Base-by-base conservation (phyloP, 2,888 invertebrate species). In the Caenorhabditis japonica region DNA sequence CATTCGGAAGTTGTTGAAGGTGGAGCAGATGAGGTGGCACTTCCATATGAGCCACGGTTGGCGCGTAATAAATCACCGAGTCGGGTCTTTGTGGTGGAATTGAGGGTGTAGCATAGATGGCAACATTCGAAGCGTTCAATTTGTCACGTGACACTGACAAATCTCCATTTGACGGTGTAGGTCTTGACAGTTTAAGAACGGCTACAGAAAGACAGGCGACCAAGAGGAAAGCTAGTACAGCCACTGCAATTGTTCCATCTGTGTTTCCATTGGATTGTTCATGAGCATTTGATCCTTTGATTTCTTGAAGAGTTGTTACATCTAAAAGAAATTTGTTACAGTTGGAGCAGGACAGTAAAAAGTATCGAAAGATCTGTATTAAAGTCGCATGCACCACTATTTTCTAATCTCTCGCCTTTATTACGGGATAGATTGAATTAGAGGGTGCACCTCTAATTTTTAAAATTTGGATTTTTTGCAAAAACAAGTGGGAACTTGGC, bases 1-100 rank as follows among this genome's bases (percentile, higher is more conserved):
- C 84, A 53, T 84, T 84, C 4, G 84, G 84, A 0, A 84, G 72
- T 44, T 83, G 80, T 43, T 83, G 81, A 10, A 84, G 71, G 25
- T 80, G 81, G 27, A 84, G 74, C 8, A 84, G 60, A 55, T 84
- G 82, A 0, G 84, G 83, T 1, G 83, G 83, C 13, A 80, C 76
- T 52, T 81, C 81, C 72, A 81, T 61, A 44, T 81, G 81, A 19
- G 81, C 75, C 27, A 79, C 73, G n/a, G 73, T 66, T 13, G 72
- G 72, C 1, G 80, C 80, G 49, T 81, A 81, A 52, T 81, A 81
- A 36, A 81, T 76, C 44, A 79, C 77, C 2, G 82, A 82, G 46
- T 80, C 82, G 0, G 74, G 75, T 21, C 71, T 58, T 21, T 56
- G 72, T 19, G 64, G 60, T 4, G 71, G 75, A 25, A 77, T 75